Evolutionary conservation across 2,113 vertebrate species (phyloP).

Genomic region (Lates calcarifer): DNA sequence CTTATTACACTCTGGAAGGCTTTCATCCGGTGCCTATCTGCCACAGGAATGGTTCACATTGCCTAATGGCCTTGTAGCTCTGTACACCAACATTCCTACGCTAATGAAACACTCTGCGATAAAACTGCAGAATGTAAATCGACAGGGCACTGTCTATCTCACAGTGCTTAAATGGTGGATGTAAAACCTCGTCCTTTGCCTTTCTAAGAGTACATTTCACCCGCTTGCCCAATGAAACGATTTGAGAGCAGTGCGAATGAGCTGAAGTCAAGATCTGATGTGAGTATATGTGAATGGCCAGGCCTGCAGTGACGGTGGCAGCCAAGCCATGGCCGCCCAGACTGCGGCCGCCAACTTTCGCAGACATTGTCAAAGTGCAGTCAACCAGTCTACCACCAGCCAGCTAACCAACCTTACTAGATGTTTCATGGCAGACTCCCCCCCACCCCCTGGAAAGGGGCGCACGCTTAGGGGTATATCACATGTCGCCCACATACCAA

Average conservation of each 20-base stretch:
- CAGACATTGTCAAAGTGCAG: slow-evolving; percentile 42
- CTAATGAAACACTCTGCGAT: slow-evolving; percentile 59
- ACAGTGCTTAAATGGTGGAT: slow-evolving; percentile 10
- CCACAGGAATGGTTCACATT: slow-evolving; percentile 54
- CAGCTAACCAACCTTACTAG: slow-evolving; percentile 37
- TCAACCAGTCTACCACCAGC: slow-evolving; percentile 31
- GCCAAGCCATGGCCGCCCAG: slow-evolving; percentile 42
- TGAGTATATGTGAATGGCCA: not conserved
- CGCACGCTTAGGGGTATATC: slow-evolving; percentile 45
- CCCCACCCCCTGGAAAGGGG: slow-evolving; percentile 16
- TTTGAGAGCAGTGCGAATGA: slow-evolving; percentile 31
- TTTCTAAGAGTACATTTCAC: slow-evolving; percentile 10
- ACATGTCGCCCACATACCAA: slow-evolving; percentile 42
- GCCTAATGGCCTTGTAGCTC: slow-evolving; percentile 57
- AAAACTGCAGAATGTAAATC: slow-evolving; percentile 41
- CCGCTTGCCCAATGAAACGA: slow-evolving; percentile 2
- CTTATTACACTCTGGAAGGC: slow-evolving; percentile 42
- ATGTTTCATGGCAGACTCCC: slow-evolving; percentile 8
- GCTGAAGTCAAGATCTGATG: slow-evolving; percentile 44
- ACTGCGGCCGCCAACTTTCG: slow-evolving; percentile 22
- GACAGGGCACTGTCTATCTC: not conserved
- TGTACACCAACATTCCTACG: slow-evolving; percentile 51
- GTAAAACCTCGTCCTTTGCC: not conserved
- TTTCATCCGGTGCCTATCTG: slow-evolving; percentile 77
- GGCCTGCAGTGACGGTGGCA: slow-evolving; percentile 52